phyloP scores from a whole-genome alignment of 2,888 invertebrate genomes.

The Nephrotoma appendiculata region DNA sequence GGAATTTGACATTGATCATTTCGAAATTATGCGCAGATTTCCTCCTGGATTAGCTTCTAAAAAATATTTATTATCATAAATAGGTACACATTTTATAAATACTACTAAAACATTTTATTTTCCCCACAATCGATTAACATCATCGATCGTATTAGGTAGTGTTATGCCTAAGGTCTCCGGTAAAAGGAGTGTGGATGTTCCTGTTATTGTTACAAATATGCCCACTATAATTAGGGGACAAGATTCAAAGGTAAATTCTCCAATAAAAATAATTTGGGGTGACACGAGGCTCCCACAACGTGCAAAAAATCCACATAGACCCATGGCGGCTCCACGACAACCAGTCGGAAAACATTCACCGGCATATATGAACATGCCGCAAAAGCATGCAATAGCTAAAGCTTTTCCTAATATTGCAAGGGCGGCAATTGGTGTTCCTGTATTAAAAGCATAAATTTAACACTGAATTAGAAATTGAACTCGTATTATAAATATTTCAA shows the following conservation, averaged over 20 bases:
- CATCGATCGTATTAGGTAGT: constrained; percentile 15
- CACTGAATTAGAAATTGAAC: constrained; percentile 8
- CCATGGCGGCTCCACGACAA: constrained; percentile 28
- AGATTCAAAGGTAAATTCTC: constrained; percentile 8
- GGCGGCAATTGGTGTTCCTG: constrained; percentile 4
- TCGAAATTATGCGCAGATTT: too few relatives aligned
- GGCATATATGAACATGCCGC: constrained; percentile 29
- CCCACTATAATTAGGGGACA: constrained; percentile 15
- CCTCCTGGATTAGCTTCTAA: too few relatives aligned
- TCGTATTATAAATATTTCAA: not conserved
- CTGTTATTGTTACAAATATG: constrained; percentile 12
- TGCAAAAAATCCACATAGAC: constrained; percentile 34
- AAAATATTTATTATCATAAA: too few relatives aligned
- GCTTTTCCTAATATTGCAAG: constrained; percentile 31
- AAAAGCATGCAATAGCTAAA: constrained; percentile 33
- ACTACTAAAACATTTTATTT: not conserved
- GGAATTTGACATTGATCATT: too few relatives aligned
- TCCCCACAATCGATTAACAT: constrained; percentile 9
- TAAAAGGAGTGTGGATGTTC: constrained; percentile 14
- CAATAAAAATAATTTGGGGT: constrained; percentile 25
- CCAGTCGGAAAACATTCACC: constrained; percentile 30
- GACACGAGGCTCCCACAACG: constrained; percentile 34
- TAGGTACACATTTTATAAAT: too few relatives aligned
- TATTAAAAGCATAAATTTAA: constrained; percentile 9
- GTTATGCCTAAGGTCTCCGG: constrained; percentile 15